Percentiles rank a stretch among this genome's conserved stretches.
Conservation (phyloP, 2,888 invertebrate genomes). For the Ophonus ardosiacus region DNA sequence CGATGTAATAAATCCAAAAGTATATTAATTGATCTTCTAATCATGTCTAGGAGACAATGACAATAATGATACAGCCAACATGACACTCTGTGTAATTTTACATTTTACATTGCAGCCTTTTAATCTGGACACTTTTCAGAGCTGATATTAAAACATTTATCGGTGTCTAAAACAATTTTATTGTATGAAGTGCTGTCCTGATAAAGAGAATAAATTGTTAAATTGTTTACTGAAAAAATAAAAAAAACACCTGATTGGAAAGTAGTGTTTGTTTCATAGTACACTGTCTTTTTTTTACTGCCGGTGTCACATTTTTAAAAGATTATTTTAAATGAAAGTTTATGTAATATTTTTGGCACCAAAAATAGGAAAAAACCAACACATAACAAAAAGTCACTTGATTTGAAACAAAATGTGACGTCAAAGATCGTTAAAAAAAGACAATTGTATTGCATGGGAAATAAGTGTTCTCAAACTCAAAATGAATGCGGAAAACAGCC, state of each 20-base stretch:
- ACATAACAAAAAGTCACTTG: no score
- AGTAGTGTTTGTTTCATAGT: not conserved
- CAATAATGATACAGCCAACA: not conserved
- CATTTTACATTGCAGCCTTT: not conserved
- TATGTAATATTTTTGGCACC: no score
- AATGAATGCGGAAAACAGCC: no score
- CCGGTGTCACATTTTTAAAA: no score
- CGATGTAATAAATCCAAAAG: not conserved
- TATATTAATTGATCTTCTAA: not conserved
- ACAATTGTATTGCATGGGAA: no score
- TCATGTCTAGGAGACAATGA: not conserved
- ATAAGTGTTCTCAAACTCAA: no score
- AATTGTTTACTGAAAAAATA: not conserved
- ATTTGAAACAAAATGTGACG: no score
- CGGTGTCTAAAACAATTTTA: not conserved
- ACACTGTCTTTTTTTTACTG: no score
- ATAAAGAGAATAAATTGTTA: not conserved
- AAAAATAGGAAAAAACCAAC: no score
- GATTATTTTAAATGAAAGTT: no score
- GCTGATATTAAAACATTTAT: not conserved
- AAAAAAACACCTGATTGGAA: not conserved
- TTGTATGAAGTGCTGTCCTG: not conserved
- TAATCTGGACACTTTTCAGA: not conserved
- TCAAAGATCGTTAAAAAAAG: no score
- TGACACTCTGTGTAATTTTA: not conserved